Evolutionary conservation across 2,113 vertebrate genomes (phyloP).

Genomic region (Phainopepla nitens): DNA sequence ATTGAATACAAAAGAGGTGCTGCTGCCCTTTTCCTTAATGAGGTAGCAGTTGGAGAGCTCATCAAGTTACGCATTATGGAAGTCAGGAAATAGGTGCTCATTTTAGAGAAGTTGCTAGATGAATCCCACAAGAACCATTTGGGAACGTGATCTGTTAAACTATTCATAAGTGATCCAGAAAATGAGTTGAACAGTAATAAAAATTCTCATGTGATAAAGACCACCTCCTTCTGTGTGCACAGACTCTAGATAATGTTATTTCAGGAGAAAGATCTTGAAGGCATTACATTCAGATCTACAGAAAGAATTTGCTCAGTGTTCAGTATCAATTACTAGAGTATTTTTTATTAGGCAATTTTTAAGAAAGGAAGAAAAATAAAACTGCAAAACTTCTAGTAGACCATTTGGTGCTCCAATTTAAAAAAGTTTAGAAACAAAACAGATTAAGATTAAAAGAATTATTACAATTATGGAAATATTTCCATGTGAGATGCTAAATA

Average conservation of each 20-base stretch:
- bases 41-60: neutral
- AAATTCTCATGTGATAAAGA: neutral
- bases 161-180: conserved; percentile 29
- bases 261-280: neutral
- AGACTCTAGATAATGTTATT: neutral
- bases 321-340: neutral
- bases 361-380: neutral
- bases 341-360: neutral
- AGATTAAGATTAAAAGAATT: neutral
- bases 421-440: neutral
- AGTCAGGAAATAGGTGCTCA: neutral
- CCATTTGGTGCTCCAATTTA: neutral
- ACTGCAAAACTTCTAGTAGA: neutral
- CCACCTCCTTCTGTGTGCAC: neutral
- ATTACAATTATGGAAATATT: neutral
- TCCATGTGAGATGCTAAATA: neutral
- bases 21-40: conserved; percentile 6
- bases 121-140: neutral
- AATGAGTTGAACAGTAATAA: neutral
- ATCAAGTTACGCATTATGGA: neutral
- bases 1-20: rapidly evolving
- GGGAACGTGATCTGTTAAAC: neutral
- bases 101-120: neutral
- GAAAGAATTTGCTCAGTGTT: neutral
- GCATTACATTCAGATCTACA: neutral